Base-by-base conservation (phyloP, 2,797 vertebrate genomes). In the Semotilus atromaculatus region DNA sequence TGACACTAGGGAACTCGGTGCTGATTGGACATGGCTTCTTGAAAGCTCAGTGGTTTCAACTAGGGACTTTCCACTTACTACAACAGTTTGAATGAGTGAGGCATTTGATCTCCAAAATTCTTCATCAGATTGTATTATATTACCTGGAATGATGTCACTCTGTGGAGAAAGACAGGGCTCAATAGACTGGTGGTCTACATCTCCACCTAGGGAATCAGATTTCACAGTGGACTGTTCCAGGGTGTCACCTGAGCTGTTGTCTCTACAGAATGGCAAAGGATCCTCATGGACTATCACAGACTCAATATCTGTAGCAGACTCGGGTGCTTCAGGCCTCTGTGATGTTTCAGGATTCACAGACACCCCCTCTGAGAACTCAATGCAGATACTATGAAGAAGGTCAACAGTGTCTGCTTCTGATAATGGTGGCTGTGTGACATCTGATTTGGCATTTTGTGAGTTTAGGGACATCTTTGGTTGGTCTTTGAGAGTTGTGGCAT, bases 221-320 rank as follows among this genome's bases (percentile, higher is more conserved):
- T 26, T 72, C 60, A 82, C 51, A 19, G 64, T 58, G n/a, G 76
- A 81, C 43, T 70, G 43, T 53, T 82, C 70, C 26, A 68, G 18
- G 43, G 51, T 64, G 75, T 86, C 64, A 68, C 34, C 83, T 29
- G 84, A 86, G 75, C 53, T 70, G 72, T 43, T 29, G 43, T 83
- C n/a, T 29, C 70, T 81, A 67, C 4, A 78, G 58, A 36, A 62
- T 62, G 23, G 62, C 31, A 53, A 2, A 72, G n/a, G 43, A 55
- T 51, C 79, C 26, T 53, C 53, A 11, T 19, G 21, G 21, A 60
- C 31, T 45, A 70, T 64, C 36, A 72, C 78, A 73, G 40, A 85
- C n/a, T 51, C 9, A 58, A 45, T 38, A 45, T 53, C 10, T 26
- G 55, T 26, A 62, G 67, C 62, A 81, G 62, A 74, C 19, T 45